These are phyloP conservation scores for Hydrochoerus hydrochaeris DNA, from an alignment of 2,113 vertebrate species.

Conservation along the genomic window DNA sequence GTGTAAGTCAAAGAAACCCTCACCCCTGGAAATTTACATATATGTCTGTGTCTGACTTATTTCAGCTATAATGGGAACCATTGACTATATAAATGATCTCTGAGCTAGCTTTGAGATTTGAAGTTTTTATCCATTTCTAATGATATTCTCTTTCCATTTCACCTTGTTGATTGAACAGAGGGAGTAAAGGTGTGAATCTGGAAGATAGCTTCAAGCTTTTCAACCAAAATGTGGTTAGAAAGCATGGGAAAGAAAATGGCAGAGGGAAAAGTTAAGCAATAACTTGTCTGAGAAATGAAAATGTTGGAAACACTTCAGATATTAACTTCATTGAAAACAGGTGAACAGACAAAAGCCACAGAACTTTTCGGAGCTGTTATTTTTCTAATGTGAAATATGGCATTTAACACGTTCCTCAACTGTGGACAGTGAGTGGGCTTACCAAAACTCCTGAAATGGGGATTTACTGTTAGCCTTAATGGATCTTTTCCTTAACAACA, in stretches of 20 bases:
- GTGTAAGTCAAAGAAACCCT: background rate
- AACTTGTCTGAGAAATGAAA: constrained; percentile 8
- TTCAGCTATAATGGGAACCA: background rate
- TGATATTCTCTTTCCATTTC: background rate
- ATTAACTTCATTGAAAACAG: background rate
- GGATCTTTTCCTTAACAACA: constrained; percentile 39
- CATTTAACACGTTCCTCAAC: background rate
- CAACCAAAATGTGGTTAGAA: background rate
- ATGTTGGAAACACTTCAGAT: background rate
- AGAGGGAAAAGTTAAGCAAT: background rate
- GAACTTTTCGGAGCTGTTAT: background rate
- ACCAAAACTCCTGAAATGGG: background rate
- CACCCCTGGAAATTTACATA: background rate
- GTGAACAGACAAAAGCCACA: background rate
- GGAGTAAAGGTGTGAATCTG: background rate
- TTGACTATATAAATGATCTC: background rate
- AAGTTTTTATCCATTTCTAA: background rate
- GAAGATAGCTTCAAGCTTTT: background rate
- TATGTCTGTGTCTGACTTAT: rapidly evolving
- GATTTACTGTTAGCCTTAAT: background rate
- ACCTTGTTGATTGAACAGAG: background rate
- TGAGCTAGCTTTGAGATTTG: background rate
- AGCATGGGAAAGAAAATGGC: background rate
- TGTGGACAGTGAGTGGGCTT: background rate
- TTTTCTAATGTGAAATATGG: background rate